Evolutionary conservation across 2,797 vertebrate species (phyloP).

Genomic region (Basileuterus tristriatus): DNA sequence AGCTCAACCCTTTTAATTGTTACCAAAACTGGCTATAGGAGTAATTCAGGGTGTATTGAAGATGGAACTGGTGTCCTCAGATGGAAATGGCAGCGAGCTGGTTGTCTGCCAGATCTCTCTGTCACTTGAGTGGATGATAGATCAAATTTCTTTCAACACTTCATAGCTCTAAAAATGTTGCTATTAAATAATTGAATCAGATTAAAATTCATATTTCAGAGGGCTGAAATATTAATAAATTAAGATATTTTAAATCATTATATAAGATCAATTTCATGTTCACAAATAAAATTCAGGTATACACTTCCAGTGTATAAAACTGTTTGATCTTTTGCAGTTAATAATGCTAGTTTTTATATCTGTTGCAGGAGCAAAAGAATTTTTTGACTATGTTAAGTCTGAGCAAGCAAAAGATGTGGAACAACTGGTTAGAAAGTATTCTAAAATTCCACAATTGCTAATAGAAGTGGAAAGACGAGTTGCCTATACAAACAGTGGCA

Average conservation of each 20-base stretch:
- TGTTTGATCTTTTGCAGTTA: not conserved
- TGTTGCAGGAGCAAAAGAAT: slow-evolving; percentile 85
- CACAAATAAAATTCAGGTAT: not conserved
- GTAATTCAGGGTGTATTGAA: too few species aligned
- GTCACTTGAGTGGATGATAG: not conserved
- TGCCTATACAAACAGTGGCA: slow-evolving; percentile 84
- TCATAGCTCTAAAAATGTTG: not conserved
- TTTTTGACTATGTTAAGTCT: slow-evolving; percentile 83
- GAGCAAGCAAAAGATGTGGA: slow-evolving; percentile 81
- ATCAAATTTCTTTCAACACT: not conserved
- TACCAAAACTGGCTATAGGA: not conserved
- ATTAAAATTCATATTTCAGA: not conserved
- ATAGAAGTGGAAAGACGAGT: slow-evolving; percentile 86
- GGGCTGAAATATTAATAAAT: not conserved
- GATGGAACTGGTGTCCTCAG: not conserved
- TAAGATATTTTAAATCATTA: not conserved
- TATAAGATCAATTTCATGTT: not conserved
- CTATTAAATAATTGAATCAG: not conserved
- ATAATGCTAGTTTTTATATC: not conserved
- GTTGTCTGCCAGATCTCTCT: not conserved
- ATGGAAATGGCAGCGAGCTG: not conserved
- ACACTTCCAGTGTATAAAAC: not conserved
- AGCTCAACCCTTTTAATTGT: not conserved
- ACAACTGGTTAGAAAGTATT: slow-evolving; percentile 81
- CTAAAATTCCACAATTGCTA: slow-evolving; percentile 84